A percentile compares a stretch with the other conserved stretches of the same genome.
phyloP scores from a whole-genome alignment of 1,140 invertebrate species.

The Megalopta genalis region DNA sequence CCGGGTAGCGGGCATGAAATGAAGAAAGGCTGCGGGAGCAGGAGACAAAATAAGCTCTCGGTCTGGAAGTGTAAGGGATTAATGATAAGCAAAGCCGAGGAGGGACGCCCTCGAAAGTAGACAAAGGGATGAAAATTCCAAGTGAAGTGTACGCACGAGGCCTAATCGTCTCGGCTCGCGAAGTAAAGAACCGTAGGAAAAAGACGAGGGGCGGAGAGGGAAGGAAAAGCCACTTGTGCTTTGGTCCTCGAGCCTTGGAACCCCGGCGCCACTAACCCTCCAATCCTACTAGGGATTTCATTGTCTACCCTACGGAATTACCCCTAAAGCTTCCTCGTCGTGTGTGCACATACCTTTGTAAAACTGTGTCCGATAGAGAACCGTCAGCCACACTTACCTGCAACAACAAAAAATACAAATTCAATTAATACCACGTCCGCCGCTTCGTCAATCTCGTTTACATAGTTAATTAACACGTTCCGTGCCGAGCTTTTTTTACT shows the following conservation, averaged over 20 bases:
- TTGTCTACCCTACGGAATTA: slow-evolving; percentile 59
- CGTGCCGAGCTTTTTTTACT: too few relatives aligned
- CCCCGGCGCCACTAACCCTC: slow-evolving; percentile 57
- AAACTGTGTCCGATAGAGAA: slow-evolving; percentile 21
- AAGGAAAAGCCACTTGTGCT: slow-evolving; percentile 41
- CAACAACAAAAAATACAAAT: slow-evolving; percentile 50
- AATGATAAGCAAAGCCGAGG: slow-evolving; percentile 55
- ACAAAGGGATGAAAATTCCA: slow-evolving; percentile 60
- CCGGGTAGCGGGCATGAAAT: slow-evolving; percentile 12
- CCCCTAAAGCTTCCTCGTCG: slow-evolving; percentile 52
- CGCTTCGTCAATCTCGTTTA: too few relatives aligned
- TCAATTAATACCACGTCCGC: not conserved
- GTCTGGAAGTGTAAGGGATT: slow-evolving; percentile 53
- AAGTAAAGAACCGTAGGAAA: slow-evolving; percentile 49
- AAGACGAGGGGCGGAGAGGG: slow-evolving; percentile 5
- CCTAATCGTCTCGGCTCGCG: slow-evolving; percentile 52
- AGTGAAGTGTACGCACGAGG: slow-evolving; percentile 42
- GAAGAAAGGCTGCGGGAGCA: slow-evolving; percentile 9
- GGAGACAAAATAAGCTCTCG: slow-evolving; percentile 48
- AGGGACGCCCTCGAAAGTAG: slow-evolving; percentile 37
- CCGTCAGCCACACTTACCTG: slow-evolving; percentile 59
- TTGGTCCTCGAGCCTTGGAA: slow-evolving; percentile 42
- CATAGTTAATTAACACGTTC: too few relatives aligned
- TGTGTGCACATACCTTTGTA: slow-evolving; percentile 26
- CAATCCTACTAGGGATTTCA: slow-evolving; percentile 65